Evolutionary conservation across 2,888 invertebrate species (phyloP).

Genomic region (Temnothorax ravouxi): DNA sequence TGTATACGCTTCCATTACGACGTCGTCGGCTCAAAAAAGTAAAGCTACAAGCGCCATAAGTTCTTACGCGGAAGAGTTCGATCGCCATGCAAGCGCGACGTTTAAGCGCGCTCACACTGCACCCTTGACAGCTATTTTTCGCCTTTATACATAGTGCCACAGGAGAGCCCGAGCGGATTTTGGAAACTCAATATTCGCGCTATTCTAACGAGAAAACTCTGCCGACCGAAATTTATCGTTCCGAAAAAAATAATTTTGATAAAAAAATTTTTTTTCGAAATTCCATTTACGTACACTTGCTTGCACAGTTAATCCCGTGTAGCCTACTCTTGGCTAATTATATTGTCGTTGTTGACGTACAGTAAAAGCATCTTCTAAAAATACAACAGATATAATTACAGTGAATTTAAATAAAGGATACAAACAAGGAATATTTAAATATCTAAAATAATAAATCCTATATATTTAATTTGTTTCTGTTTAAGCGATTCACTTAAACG

Average conservation of each 20-base stretch:
- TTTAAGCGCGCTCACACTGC: conserved; percentile 39
- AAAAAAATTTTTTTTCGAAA: not conserved
- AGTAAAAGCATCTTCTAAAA: not conserved
- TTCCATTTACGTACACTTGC: not conserved
- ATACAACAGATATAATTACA: not conserved
- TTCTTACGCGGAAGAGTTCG: conserved; percentile 36
- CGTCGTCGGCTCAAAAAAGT: not conserved
- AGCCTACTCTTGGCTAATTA: not conserved
- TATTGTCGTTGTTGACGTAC: not conserved
- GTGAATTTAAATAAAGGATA: conserved; percentile 11
- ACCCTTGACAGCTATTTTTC: conserved; percentile 53
- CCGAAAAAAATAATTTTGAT: not conserved
- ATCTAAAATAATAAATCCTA: not conserved
- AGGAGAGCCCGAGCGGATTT: conserved; percentile 16
- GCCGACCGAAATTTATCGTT: conserved; percentile 21
- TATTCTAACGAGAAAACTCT: conserved; percentile 38
- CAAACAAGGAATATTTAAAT: not conserved
- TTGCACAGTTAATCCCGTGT: not conserved
- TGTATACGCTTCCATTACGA: conserved; percentile 34
- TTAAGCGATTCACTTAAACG: not conserved
- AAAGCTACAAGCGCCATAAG: not conserved
- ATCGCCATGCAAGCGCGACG: conserved; percentile 28
- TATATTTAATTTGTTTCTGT: not conserved
- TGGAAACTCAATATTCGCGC: conserved; percentile 28
- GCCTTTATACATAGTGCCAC: conserved; percentile 16